phyloP scores from a whole-genome alignment of 2,888 invertebrate species.

The Gnatocerus cornutus region DNA sequence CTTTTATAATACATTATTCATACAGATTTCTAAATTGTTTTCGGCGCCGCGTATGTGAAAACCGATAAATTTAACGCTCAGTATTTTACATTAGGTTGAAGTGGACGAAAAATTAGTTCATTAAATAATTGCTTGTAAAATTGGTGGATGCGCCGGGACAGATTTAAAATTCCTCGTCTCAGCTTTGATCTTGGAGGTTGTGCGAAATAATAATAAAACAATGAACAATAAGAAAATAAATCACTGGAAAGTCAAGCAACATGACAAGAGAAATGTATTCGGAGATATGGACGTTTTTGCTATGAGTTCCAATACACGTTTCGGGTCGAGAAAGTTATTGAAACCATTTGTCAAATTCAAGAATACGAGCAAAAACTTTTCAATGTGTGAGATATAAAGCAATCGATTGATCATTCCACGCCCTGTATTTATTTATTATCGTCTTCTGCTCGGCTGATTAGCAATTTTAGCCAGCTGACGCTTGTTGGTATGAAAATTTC shows the following conservation, averaged over 20 bases:
- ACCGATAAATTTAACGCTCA: no score
- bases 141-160: no score
- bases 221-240: conserved; percentile 62
- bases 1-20: no score
- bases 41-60: no score
- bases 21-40: no score
- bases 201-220: conserved; percentile 59
- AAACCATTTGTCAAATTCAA: conserved; percentile 67
- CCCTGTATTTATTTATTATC: conserved; percentile 45
- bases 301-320: conserved; percentile 63
- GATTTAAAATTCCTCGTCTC: no score
- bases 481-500: conserved; percentile 38
- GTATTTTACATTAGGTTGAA: no score
- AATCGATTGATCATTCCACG: conserved; percentile 61
- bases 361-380: conserved; percentile 59
- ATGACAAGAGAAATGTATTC: conserved; percentile 66
- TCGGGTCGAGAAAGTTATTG: conserved; percentile 65
- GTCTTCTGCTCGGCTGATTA: conserved; percentile 25
- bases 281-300: conserved; percentile 62
- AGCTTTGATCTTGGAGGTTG: no score
- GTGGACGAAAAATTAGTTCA: no score
- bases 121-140: no score
- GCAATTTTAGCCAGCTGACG: conserved; percentile 35
- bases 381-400: conserved; percentile 60
- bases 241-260: conserved; percentile 61